A percentile compares a stretch with the other conserved stretches of the same genome.
Conservation (phyloP, 2,888 invertebrate genomes). For the Microchrysa polita region DNA sequence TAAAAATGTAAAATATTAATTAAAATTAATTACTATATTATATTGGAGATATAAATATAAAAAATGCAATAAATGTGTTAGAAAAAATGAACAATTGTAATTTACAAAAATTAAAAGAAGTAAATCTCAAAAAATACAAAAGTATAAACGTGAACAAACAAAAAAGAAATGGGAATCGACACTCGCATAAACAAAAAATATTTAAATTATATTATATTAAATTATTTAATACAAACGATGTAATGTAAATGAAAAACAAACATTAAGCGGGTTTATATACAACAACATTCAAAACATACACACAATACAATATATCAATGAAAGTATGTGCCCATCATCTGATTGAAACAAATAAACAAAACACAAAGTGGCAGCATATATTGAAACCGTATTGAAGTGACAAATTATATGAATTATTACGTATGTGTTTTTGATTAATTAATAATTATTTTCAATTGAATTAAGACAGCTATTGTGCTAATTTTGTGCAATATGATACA, state of each 20-base stretch:
- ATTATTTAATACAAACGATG: slow-evolving; percentile 35
- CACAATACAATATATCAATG: not conserved
- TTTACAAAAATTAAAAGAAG: no score
- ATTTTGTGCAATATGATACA: no score
- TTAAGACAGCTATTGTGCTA: no score
- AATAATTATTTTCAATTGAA: no score
- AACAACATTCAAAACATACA: slow-evolving; percentile 7
- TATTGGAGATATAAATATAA: not conserved
- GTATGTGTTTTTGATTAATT: no score
- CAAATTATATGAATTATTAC: no score
- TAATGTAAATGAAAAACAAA: slow-evolving; percentile 18
- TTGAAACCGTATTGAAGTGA: no score
- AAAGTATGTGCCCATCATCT: no score
- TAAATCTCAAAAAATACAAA: not conserved
- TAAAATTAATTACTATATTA: slow-evolving; percentile 28
- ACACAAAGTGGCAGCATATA: no score
- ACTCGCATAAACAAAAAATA: slow-evolving; percentile 44
- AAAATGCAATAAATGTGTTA: slow-evolving; percentile 24
- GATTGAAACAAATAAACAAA: no score
- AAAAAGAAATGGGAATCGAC: slow-evolving; percentile 46
- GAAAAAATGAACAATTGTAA: slow-evolving; percentile 15
- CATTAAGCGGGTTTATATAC: slow-evolving; percentile 7
- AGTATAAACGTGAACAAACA: slow-evolving; percentile 28
- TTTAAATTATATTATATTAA: slow-evolving; percentile 24
- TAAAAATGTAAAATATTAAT: slow-evolving; percentile 20